Evolutionary conservation across 2,113 vertebrate genomes (phyloP), one percentile per base, ranked within the genome.

Genomic region (Pica pica): DNA sequence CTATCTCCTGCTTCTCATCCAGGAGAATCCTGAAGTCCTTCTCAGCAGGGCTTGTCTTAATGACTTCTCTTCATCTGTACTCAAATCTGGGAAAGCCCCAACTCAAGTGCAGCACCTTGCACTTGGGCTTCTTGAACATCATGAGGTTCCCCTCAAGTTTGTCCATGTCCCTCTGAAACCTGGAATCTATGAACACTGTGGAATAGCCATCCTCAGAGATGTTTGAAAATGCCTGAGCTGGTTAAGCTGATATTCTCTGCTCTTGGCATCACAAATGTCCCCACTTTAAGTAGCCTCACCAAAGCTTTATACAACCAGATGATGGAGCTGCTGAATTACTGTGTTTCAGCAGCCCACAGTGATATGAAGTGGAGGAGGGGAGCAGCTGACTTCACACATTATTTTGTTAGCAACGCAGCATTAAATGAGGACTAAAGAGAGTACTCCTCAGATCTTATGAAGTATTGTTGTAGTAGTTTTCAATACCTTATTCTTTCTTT

Each of bases 311-410:
- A 31, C 60, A 90, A 24, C 76, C 90, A 89, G 83, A 86, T 53
- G 90, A 92, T 81, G 90, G 94, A 89, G 86, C 79, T 94, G 76
- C 90, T 83, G 86, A 94, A 90, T 92, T 92, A 67, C 18, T 26
- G 55, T 16, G 33, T 81, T 82, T 87, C 42, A 67, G 53, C 56
- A 83, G 61, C 31, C 39, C 22, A 22, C 47, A 55, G 28, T 5
- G 33, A 86, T 33, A 35, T n/a, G 20, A 79, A 69, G 76, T 78
- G 82, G 86, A 89, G 77, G 60, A 89, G 68, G 30, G 64, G 79
- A 90, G 39, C 9, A 10, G 44, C 79, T 88, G 68, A 61, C 53
- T 90, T 44, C 57, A 73, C 57, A 30, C 20, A 49, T 44, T 31
- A 59, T 81, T 89, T 74, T 78, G 15, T 69, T 86, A 83, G 35